Evolutionary conservation across 2,113 vertebrate species (phyloP).

Genomic region (Oplegnathus fasciatus): DNA sequence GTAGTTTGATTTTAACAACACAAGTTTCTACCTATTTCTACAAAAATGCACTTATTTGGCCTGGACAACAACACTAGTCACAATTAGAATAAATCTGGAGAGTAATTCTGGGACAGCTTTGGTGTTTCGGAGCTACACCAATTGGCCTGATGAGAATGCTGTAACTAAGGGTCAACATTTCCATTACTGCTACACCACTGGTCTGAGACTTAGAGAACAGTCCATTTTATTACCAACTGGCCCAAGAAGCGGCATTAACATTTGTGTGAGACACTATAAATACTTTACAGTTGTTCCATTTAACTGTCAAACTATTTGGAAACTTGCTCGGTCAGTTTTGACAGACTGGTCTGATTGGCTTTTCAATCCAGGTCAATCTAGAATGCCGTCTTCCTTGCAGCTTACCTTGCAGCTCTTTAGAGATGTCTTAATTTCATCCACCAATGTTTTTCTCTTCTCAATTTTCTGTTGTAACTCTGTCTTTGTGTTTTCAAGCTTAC

Average conservation of each 20-base stretch:
- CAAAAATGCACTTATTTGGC: too few species aligned
- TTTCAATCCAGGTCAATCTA: not conserved
- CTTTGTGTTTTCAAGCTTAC: conserved; percentile 31
- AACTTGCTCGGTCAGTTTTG: not conserved
- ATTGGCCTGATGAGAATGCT: not conserved
- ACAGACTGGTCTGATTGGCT: not conserved
- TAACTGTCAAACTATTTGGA: not conserved
- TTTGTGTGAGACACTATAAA: not conserved
- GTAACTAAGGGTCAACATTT: not conserved
- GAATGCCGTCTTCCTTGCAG: not conserved
- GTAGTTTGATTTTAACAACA: not conserved
- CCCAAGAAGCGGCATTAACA: not conserved
- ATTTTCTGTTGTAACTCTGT: conserved; percentile 32
- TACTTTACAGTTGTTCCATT: too few species aligned
- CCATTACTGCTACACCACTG: not conserved
- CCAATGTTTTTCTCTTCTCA: conserved; percentile 15
- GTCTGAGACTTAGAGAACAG: too few species aligned
- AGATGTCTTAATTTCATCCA: conserved; percentile 32
- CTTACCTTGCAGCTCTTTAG: conserved; percentile 64
- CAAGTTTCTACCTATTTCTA: too few species aligned
- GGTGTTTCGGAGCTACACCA: too few species aligned
- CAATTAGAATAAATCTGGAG: too few species aligned
- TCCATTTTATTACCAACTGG: not conserved
- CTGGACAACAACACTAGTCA: too few species aligned
- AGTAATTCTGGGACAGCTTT: too few species aligned